phyloP scores from a whole-genome alignment of 2,888 invertebrate genomes.

The Aphrophora alni region DNA sequence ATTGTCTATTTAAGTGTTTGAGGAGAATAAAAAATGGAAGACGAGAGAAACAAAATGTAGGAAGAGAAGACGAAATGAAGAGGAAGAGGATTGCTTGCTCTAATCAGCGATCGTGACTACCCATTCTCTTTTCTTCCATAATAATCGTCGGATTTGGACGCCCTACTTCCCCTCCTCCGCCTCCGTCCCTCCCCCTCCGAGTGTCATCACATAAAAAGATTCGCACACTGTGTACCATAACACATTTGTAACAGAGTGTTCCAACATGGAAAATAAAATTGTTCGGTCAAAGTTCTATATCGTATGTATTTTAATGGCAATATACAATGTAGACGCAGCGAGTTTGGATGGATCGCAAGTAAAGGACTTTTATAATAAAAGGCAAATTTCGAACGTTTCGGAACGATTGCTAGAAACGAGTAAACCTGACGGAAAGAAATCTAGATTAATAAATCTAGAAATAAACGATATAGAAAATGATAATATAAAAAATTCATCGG shows the following conservation, averaged over 20 bases:
- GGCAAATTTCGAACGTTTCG: background rate
- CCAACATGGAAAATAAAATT: background rate
- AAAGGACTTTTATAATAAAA: background rate
- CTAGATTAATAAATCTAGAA: background rate
- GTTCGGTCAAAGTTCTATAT: background rate
- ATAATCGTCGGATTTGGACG: background rate
- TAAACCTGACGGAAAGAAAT: background rate
- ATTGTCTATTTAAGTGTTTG: background rate
- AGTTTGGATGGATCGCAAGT: background rate
- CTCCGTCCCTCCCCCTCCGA: background rate
- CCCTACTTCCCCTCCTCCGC: background rate
- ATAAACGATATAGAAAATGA: background rate
- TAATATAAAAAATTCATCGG: constrained; percentile 33
- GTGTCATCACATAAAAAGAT: background rate
- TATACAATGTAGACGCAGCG: background rate
- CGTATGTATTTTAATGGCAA: background rate
- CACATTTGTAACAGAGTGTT: background rate
- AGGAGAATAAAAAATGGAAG: background rate
- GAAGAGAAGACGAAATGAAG: background rate
- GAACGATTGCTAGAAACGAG: background rate
- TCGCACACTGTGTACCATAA: background rate
- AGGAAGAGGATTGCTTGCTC: background rate
- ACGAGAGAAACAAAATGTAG: background rate
- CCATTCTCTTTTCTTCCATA: background rate
- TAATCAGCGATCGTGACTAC: background rate